Base-by-base conservation (phyloP, 2,797 vertebrate genomes). In the Artibeus jamaicensis region DNA sequence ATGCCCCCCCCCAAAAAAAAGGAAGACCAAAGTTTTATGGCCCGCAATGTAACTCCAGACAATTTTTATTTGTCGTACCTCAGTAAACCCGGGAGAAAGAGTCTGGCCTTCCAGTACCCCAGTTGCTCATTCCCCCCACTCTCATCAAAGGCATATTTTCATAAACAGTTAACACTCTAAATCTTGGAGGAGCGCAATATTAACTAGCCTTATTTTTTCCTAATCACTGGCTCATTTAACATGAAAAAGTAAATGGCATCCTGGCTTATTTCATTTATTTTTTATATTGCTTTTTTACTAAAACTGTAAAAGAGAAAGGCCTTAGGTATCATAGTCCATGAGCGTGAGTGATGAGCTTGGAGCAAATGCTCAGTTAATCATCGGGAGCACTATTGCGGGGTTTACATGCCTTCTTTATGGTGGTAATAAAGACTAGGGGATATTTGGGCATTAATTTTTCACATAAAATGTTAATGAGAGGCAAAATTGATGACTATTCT, bases 401-500 rank as follows among this genome's bases (percentile, higher is more conserved):
- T 82, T 86, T 55, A 15, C 37, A 24, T 34, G 46, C n/a, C 77
- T 91, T 87, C 65, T 96, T 96, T 92, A 95, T 50, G 68, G 78
- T 42, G n/a, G 19, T 77, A 96, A 50, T 94, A 87, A 97, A 94
- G 86, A 93, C 81, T 32, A 9, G 29, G 84, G 46, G 50, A 78
- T 95, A 84, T 93, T 32, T 96, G 65, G 74, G 73, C 82, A 94
- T 84, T 92, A 83, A 94, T 96, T 94, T 86, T 42, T 93, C 78
- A 88, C 78, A 94, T 92, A 91, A 96, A 97, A 95, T 76, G 14
- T 91, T 96, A 96, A 97, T 37, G 86, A 91, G 92, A 96, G 55
- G 34, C 77, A 95, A 82, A 77, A 55, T 48, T 89, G 92, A 96
- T 93, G 93, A 92, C 53, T 50, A 5, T 26, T 74, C 42, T 93